A percentile compares a stretch with the other conserved stretches of the same genome.
These are phyloP conservation scores for Hoplodrina ambigua DNA, from an alignment of 2,888 invertebrate species.

Conservation along the genomic window DNA sequence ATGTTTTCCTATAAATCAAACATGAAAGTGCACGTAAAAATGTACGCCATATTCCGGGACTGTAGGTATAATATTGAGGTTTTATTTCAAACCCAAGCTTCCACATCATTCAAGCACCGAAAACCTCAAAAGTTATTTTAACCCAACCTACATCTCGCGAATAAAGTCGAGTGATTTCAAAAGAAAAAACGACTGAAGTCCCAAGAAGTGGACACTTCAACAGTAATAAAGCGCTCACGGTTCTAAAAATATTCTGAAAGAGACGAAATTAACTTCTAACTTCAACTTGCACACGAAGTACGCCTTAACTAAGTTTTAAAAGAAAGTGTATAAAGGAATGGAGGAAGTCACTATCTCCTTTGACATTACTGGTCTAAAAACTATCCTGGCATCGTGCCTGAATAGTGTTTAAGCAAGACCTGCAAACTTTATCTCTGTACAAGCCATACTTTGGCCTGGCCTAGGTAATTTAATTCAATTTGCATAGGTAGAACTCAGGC, in stretches of 20 bases:
- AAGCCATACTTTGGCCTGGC: conserved; percentile 19
- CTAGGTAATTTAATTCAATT: conserved; percentile 48
- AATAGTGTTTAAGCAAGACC: conserved; percentile 26
- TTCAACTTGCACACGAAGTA: conserved; percentile 21
- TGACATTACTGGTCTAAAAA: conserved; percentile 49
- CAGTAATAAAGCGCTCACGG: conserved; percentile 19
- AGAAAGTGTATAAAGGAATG: conserved; percentile 27
- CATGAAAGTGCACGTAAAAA: neutral
- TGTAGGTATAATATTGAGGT: too few species aligned
- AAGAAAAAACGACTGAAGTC: neutral
- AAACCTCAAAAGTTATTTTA: neutral
- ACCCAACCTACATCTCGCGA: neutral
- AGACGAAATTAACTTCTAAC: conserved; percentile 37
- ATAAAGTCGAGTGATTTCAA: conserved; percentile 3
- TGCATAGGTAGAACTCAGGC: conserved; percentile 24
- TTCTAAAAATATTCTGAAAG: conserved; percentile 32
- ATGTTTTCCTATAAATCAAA: too few species aligned
- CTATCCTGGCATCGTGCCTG: conserved; percentile 54
- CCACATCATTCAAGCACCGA: neutral
- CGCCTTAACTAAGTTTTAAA: conserved; percentile 38
- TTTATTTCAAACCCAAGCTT: neutral
- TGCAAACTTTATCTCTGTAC: conserved; percentile 42
- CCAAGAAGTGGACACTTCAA: conserved; percentile 3
- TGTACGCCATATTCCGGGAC: neutral
- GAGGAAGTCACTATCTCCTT: conserved; percentile 30